A percentile compares a stretch with the other conserved stretches of the same genome.
These are phyloP conservation scores for Sebastes cheni DNA, from an alignment of 2,797 vertebrate genomes.

Conservation along the genomic window DNA sequence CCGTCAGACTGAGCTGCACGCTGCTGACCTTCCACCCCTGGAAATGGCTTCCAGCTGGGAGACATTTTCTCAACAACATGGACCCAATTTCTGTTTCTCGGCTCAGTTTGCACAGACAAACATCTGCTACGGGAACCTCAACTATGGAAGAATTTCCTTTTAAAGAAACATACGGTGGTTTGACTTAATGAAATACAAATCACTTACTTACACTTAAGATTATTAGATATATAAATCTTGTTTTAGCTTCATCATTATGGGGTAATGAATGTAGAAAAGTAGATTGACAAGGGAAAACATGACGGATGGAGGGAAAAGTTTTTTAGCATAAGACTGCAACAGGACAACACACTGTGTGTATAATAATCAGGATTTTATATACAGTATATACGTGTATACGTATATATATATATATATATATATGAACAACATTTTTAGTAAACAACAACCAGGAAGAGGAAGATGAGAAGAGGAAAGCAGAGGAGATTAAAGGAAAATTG, in stretches of 20 bases:
- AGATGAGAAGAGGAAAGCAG: not conserved
- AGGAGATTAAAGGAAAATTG: slow-evolving; percentile 27
- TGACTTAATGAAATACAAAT: not conserved
- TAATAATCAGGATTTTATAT: too few relatives aligned
- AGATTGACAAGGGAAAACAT: not conserved
- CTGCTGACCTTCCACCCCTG: slow-evolving; percentile 39
- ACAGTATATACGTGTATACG: too few relatives aligned
- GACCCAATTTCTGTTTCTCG: slow-evolving; percentile 44
- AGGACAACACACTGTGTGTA: not conserved
- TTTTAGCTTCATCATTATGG: not conserved
- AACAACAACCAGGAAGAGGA: not conserved
- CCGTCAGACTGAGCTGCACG: slow-evolving; percentile 5
- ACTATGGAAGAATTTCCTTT: not conserved
- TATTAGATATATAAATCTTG: too few relatives aligned
- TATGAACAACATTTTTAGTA: not conserved
- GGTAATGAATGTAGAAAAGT: too few relatives aligned
- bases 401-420: too few relatives aligned
- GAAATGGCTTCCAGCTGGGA: slow-evolving; percentile 49
- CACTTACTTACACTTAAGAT: not conserved
- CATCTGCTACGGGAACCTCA: not conserved
- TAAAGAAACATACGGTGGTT: not conserved
- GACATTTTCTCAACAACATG: slow-evolving; percentile 37
- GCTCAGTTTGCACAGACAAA: not conserved
- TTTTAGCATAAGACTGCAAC: not conserved
- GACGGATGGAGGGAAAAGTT: not conserved